These are phyloP conservation scores for Sus cebifrons DNA, from an alignment of 2,797 vertebrate species.

Conservation along the genomic window DNA sequence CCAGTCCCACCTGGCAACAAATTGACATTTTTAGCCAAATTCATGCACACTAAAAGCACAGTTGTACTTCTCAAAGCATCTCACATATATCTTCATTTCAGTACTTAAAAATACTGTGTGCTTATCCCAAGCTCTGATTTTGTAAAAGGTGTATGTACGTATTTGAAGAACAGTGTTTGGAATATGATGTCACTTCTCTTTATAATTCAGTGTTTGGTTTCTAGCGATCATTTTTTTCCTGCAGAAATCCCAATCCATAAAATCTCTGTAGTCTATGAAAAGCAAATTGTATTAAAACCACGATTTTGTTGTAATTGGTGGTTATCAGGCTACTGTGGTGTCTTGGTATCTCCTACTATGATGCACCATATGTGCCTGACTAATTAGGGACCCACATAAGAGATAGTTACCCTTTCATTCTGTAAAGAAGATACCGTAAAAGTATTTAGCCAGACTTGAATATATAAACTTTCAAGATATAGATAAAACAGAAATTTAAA, in stretches of 20 bases:
- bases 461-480: background rate
- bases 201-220: background rate
- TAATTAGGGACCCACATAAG: background rate
- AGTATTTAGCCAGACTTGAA: background rate
- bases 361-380: background rate
- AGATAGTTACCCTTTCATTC: background rate
- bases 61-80: conserved; percentile 26
- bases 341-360: background rate
- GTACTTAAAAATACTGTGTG: conserved; percentile 10
- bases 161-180: conserved; percentile 33
- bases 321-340: background rate
- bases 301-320: background rate
- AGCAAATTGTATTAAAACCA: background rate
- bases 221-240: conserved; percentile 57
- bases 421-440: background rate
- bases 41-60: conserved; percentile 65
- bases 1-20: conserved; percentile 85
- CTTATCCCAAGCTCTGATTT: conserved; percentile 2
- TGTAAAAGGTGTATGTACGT: background rate
- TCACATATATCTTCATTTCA: conserved; percentile 45
- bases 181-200: conserved; percentile 24
- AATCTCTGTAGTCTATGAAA: background rate
- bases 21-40: conserved; percentile 76
- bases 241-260: background rate
- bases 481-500: background rate